These are phyloP conservation scores for Pseudeuparius sepicola DNA, from an alignment of 2,888 invertebrate genomes.

Conservation along the genomic window DNA sequence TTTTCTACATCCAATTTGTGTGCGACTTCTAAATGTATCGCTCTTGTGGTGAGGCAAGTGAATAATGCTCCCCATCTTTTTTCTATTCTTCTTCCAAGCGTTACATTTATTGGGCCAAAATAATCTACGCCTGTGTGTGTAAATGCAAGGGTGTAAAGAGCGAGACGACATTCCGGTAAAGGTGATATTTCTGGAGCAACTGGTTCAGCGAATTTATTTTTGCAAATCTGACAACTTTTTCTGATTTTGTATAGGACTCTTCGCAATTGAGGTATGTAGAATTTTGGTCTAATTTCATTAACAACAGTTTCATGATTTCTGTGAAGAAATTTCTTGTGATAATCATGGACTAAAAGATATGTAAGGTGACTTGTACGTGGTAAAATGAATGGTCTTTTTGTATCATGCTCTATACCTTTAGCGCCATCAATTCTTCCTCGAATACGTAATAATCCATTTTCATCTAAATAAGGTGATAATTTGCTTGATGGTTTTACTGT, in stretches of 20 bases:
- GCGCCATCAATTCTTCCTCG: conserved; percentile 8
- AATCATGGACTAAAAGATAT: too few species aligned
- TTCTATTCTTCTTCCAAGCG: conserved; percentile 14
- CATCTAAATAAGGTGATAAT: conserved; percentile 11
- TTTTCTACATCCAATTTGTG: too few species aligned
- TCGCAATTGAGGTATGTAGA: conserved; percentile 10
- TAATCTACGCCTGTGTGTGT: conserved; percentile 15
- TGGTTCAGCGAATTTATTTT: conserved; percentile 9
- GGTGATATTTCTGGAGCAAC: conserved; percentile 13
- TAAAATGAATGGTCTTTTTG: too few species aligned
- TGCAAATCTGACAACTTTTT: conserved; percentile 1
- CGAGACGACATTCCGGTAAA: conserved; percentile 9
- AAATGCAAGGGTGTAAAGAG: conserved; percentile 9
- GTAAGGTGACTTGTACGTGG: too few species aligned
- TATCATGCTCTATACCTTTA: neutral
- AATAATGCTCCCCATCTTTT: conserved; percentile 14
- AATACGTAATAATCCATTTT: conserved; percentile 5
- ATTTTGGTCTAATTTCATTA: conserved; percentile 13
- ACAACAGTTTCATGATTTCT: conserved; percentile 11
- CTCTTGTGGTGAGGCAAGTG: conserved; percentile 14
- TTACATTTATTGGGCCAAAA: conserved; percentile 15
- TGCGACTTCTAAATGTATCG: conserved; percentile 13
- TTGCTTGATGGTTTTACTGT: too few species aligned
- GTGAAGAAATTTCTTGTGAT: neutral
- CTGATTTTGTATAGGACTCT: conserved; percentile 9